phyloP scores from a whole-genome alignment of 2,113 vertebrate species.

The Gadus macrocephalus region DNA sequence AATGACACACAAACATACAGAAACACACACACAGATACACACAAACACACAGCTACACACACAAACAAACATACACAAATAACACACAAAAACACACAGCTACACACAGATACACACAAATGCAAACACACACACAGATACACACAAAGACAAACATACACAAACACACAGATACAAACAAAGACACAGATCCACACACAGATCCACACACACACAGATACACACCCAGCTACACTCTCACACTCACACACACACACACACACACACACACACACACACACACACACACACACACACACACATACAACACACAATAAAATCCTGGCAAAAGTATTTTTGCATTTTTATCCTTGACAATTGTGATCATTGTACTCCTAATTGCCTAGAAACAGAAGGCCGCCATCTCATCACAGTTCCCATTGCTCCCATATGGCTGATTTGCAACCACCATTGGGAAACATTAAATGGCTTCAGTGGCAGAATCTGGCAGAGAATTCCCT shows the following conservation, averaged over 20 bases:
- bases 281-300: too few relatives aligned
- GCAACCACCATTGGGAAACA: too few relatives aligned
- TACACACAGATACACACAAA: conserved; percentile 14
- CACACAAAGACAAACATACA: conserved; percentile 14
- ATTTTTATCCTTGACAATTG: too few relatives aligned
- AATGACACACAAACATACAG: conserved; percentile 22
- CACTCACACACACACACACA: background rate
- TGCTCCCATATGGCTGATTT: too few relatives aligned
- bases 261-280: conserved; percentile 25
- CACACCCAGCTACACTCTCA: background rate
- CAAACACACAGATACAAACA: background rate
- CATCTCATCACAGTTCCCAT: too few relatives aligned
- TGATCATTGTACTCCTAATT: too few relatives aligned
- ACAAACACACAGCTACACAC: background rate
- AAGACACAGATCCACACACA: too few relatives aligned
- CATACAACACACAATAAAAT: background rate
- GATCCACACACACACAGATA: conserved; percentile 18
- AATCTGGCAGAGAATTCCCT: too few relatives aligned
- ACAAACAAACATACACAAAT: background rate
- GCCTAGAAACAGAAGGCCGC: too few relatives aligned
- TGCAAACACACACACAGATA: background rate
- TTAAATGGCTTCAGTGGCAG: too few relatives aligned
- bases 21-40: background rate
- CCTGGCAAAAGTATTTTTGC: background rate
- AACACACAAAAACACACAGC: conserved; percentile 8